phyloP scores from a whole-genome alignment of 1,140 invertebrate species.

The Condylostylus longicornis region DNA sequence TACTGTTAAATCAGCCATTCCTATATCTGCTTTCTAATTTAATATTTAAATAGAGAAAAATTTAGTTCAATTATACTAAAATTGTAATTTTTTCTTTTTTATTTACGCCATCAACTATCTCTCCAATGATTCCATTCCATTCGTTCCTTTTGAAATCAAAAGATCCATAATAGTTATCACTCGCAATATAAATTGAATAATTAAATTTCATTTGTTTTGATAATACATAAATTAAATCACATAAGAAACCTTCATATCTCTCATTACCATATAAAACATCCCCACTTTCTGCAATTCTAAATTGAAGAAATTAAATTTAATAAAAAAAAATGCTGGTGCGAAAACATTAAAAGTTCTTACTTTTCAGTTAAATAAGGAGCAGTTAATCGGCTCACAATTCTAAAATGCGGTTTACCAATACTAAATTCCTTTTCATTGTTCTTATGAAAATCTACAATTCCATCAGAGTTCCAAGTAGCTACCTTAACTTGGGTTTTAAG shows the following conservation, averaged over 20 bases:
- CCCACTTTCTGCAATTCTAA: conserved; percentile 19
- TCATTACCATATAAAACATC: conserved; percentile 32
- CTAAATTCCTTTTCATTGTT: conserved; percentile 23
- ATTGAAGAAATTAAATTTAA: too few species aligned
- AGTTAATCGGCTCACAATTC: too few species aligned
- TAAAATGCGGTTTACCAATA: conserved; percentile 25
- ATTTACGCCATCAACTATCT: conserved; percentile 57
- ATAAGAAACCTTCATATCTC: conserved; percentile 55
- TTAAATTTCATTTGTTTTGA: conserved; percentile 53
- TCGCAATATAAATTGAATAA: conserved; percentile 54
- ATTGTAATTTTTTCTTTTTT: too few species aligned
- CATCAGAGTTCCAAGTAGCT: conserved; percentile 22
- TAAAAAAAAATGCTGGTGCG: too few species aligned
- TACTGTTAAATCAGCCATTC: conserved; percentile 77
- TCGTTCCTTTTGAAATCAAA: conserved; percentile 47
- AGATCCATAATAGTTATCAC: conserved; percentile 53
- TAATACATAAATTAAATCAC: conserved; percentile 58
- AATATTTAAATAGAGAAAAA: not conserved
- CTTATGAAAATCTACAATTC: too few species aligned
- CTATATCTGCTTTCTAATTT: conserved; percentile 79
- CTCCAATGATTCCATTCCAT: conserved; percentile 77
- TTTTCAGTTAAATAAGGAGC: too few species aligned
- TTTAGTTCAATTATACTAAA: too few species aligned
- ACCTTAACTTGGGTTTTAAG: conserved; percentile 24
- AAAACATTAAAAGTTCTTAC: too few species aligned